These are phyloP conservation scores for Pegoplata infirma DNA, from an alignment of 2,888 invertebrate species.

Conservation along the genomic window DNA sequence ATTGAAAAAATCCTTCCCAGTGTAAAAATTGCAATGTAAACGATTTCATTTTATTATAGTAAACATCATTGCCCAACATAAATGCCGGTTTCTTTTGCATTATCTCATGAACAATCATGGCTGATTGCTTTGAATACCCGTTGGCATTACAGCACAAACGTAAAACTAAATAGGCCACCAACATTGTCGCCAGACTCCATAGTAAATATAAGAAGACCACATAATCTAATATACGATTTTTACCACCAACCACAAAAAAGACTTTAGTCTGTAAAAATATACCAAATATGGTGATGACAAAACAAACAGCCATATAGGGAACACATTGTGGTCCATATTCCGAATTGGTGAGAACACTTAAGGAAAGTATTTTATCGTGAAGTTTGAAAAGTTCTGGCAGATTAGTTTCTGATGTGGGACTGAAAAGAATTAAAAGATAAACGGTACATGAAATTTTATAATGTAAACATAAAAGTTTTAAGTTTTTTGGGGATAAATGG, in stretches of 20 bases:
- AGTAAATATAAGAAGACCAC: slow-evolving; percentile 72
- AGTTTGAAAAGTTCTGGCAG: slow-evolving; percentile 75
- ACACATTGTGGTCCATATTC: slow-evolving; percentile 76
- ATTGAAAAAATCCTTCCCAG: slow-evolving; percentile 77
- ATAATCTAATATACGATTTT: slow-evolving; percentile 71
- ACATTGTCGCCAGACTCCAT: slow-evolving; percentile 74
- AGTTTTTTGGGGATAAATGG: too few relatives aligned
- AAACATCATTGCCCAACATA: slow-evolving; percentile 77
- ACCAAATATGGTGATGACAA: slow-evolving; percentile 75
- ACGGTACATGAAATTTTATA: too few relatives aligned
- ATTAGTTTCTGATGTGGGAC: slow-evolving; percentile 72
- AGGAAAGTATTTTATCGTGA: slow-evolving; percentile 75
- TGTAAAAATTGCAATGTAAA: slow-evolving; percentile 77
- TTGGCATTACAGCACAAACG: slow-evolving; percentile 75
- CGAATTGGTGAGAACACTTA: slow-evolving; percentile 73
- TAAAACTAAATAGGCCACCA: slow-evolving; percentile 74
- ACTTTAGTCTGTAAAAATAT: slow-evolving; percentile 77
- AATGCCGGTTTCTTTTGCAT: slow-evolving; percentile 78
- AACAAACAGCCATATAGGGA: slow-evolving; percentile 75
- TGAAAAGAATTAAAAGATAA: too few relatives aligned
- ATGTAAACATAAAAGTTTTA: too few relatives aligned
- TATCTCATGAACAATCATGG: slow-evolving; percentile 77
- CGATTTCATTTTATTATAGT: slow-evolving; percentile 78
- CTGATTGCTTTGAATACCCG: slow-evolving; percentile 75
- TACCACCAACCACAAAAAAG: slow-evolving; percentile 73